Percentiles rank a stretch among this genome's conserved stretches.
Evolutionary conservation across 2,797 vertebrate species (phyloP).

Genomic region (Vipera latastei): DNA sequence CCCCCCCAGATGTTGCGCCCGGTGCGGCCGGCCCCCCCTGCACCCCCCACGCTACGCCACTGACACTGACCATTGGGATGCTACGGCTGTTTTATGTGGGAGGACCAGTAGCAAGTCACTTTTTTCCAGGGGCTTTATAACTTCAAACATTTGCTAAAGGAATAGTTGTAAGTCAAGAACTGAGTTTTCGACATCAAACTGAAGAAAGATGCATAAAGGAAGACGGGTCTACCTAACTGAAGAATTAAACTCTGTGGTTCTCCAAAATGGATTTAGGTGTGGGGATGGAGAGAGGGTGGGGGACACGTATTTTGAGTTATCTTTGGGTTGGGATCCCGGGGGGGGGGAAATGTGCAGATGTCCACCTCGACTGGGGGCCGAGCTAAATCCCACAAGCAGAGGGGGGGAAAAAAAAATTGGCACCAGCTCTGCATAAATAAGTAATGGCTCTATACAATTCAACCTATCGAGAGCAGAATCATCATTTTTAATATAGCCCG

Average conservation of each 20-base stretch:
- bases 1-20: too few relatives aligned
- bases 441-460: not conserved
- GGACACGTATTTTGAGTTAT: not conserved
- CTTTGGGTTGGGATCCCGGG: not conserved
- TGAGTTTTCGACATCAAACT: not conserved
- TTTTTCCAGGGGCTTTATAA: too few relatives aligned
- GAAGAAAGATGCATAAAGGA: not conserved
- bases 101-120: too few relatives aligned
- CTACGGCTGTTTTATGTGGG: too few relatives aligned
- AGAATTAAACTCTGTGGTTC: not conserved
- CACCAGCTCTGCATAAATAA: conserved; percentile 17
- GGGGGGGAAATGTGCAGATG: not conserved
- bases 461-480: conserved; percentile 18
- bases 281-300: not conserved
- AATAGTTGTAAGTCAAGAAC: too few relatives aligned
- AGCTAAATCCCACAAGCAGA: not conserved
- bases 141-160: too few relatives aligned
- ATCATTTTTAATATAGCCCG: conserved; percentile 9
- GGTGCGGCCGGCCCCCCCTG: too few relatives aligned
- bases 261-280: not conserved
- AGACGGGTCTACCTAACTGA: too few relatives aligned
- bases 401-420: not conserved
- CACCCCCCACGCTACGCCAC: too few relatives aligned
- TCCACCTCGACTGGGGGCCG: not conserved
- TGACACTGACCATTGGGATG: too few relatives aligned